A percentile compares a stretch with the other conserved stretches of the same genome.
These are phyloP conservation scores for Acanthiza pusilla DNA, from an alignment of 2,797 vertebrate genomes.

Conservation along the genomic window DNA sequence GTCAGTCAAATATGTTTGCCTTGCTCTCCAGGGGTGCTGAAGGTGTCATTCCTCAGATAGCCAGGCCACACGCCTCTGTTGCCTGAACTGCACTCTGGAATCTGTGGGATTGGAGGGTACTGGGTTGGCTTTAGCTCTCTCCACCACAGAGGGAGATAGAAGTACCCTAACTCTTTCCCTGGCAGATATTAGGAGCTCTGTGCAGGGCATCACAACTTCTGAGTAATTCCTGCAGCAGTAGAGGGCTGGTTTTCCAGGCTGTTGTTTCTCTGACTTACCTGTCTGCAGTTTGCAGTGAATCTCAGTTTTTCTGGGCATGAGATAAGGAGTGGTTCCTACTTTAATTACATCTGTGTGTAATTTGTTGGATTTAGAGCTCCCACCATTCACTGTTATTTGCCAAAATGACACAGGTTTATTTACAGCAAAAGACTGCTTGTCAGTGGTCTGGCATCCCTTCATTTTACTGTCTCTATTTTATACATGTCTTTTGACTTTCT, in stretches of 20 bases:
- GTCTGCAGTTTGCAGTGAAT: neutral
- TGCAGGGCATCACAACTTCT: neutral
- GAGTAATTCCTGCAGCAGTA: neutral
- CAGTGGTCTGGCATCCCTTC: neutral
- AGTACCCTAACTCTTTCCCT: neutral
- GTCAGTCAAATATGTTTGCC: neutral
- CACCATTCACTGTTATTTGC: neutral
- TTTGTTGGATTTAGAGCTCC: neutral
- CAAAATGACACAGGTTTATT: neutral
- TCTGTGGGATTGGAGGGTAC: neutral
- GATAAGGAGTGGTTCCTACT: neutral
- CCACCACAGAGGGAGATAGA: neutral
- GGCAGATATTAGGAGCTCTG: neutral
- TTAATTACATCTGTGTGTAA: neutral
- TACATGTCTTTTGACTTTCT: neutral
- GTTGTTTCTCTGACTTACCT: neutral
- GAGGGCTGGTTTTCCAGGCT: neutral
- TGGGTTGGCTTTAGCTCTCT: neutral
- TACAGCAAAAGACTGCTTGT: neutral
- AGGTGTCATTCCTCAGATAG: neutral
- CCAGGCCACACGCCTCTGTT: accelerated
- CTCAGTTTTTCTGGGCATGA: neutral
- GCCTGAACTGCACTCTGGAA: neutral
- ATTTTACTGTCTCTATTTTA: neutral
- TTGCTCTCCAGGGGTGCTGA: neutral